Conservation (phyloP, 2,888 invertebrate genomes). For the Leuctra nigra region DNA sequence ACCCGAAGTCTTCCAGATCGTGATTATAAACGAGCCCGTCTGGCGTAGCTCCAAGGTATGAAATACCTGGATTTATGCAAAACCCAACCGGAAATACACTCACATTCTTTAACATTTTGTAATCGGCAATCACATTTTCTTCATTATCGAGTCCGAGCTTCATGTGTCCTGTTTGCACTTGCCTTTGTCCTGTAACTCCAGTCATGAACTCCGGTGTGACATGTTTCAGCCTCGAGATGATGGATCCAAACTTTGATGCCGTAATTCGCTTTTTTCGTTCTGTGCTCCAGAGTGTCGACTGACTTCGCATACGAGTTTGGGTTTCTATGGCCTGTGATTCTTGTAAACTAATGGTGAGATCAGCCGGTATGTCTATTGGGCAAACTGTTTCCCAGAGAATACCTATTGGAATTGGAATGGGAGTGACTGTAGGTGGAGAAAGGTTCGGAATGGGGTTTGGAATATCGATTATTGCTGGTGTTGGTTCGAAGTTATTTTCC, state of each 20-base stretch:
- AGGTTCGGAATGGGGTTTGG: neutral
- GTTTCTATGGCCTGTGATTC: neutral
- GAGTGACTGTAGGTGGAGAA: too few relatives aligned
- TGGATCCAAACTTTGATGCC: neutral
- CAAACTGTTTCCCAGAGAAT: neutral
- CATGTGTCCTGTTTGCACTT: neutral
- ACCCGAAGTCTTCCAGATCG: neutral
- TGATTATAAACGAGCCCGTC: constrained; percentile 20
- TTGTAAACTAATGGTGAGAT: neutral
- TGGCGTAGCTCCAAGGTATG: constrained; percentile 20
- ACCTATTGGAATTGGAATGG: neutral
- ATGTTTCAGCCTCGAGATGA: neutral
- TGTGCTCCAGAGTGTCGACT: neutral
- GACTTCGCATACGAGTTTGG: neutral
- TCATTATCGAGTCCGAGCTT: neutral
- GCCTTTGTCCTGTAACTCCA: neutral
- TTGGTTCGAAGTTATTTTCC: neutral
- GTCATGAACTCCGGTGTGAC: neutral
- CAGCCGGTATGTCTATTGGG: neutral
- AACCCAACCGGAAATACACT: neutral
- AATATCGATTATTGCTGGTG: neutral
- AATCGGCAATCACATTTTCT: neutral
- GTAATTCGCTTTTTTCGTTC: neutral
- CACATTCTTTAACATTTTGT: neutral
- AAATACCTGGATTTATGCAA: constrained; percentile 14